A percentile compares a stretch with the other conserved stretches of the same genome.
These are phyloP conservation scores for Perca schrenkii DNA, from an alignment of 2,113 vertebrate species.

Conservation along the genomic window DNA sequence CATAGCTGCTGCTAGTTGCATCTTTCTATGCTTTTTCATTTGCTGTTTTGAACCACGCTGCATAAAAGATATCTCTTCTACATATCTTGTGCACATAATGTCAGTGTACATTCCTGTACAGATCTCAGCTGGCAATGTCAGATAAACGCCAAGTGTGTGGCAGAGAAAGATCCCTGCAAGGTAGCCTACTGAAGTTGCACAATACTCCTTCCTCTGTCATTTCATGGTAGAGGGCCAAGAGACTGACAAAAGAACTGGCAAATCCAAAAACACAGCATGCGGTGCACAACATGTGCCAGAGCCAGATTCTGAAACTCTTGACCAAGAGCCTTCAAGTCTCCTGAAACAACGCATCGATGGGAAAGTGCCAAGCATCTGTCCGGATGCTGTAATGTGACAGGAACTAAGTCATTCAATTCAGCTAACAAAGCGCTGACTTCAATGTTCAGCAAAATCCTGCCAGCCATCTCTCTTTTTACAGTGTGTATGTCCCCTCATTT, in stretches of 20 bases:
- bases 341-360: not conserved
- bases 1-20: not conserved
- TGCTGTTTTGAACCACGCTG: not conserved
- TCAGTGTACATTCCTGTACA: not conserved
- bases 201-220: constrained; percentile 43
- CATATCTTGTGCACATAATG: constrained; percentile 1
- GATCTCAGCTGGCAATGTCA: constrained; percentile 20
- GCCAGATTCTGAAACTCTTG: constrained; percentile 48
- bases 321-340: constrained; percentile 33
- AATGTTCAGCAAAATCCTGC: not conserved
- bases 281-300: constrained; percentile 35
- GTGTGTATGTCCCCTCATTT: not conserved
- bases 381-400: constrained; percentile 22
- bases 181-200: constrained; percentile 29
- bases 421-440: constrained; percentile 17
- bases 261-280: constrained; percentile 31
- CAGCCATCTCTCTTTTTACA: not conserved
- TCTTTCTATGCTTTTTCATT: not conserved
- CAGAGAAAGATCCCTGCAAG: constrained; percentile 39
- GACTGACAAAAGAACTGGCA: constrained; percentile 57
- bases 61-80: not conserved
- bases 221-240: constrained; percentile 55
- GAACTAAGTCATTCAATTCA: constrained; percentile 31
- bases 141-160: constrained; percentile 20
- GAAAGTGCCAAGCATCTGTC: constrained; percentile 48